phyloP scores from a whole-genome alignment of 2,113 vertebrate genomes.

The Pogona vitticeps region DNA sequence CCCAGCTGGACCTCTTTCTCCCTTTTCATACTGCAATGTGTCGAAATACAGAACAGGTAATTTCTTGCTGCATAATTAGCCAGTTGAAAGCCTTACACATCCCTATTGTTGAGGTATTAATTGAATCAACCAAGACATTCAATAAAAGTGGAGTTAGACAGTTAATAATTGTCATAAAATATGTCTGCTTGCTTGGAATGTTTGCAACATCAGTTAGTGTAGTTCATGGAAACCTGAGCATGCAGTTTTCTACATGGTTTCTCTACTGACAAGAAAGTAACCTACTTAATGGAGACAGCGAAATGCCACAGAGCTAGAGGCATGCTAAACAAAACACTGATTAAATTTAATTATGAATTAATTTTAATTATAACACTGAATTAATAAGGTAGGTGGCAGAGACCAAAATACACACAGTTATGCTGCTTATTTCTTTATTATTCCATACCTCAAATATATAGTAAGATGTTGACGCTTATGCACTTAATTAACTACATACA shows the following conservation, averaged over 20 bases:
- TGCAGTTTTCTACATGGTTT: conserved; percentile 51
- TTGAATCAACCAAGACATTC: conserved; percentile 47
- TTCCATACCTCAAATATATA: background rate
- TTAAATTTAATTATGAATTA: conserved; percentile 35
- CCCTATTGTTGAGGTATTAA: conserved; percentile 54
- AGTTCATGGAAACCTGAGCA: conserved; percentile 47
- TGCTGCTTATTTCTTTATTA: background rate
- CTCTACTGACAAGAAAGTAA: conserved; percentile 50
- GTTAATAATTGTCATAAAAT: conserved; percentile 52
- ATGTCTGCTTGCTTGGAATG: conserved; percentile 46
- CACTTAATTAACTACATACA: background rate
- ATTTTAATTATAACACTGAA: conserved; percentile 39
- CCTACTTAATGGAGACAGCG: conserved; percentile 47
- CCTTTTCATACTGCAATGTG: conserved; percentile 43
- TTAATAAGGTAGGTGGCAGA: background rate
- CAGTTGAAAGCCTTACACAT: conserved; percentile 59
- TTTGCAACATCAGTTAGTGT: conserved; percentile 19
- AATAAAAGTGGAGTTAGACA: conserved; percentile 26
- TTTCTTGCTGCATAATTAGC: conserved; percentile 65
- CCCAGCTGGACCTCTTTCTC: conserved; percentile 23
- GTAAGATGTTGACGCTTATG: too few species aligned
- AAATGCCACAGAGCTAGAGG: conserved; percentile 34
- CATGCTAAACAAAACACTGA: conserved; percentile 38
- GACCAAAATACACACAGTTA: background rate
- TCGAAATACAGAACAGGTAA: conserved; percentile 53